phyloP scores from a whole-genome alignment of 2,113 vertebrate species.

The Pithys albifrons region DNA sequence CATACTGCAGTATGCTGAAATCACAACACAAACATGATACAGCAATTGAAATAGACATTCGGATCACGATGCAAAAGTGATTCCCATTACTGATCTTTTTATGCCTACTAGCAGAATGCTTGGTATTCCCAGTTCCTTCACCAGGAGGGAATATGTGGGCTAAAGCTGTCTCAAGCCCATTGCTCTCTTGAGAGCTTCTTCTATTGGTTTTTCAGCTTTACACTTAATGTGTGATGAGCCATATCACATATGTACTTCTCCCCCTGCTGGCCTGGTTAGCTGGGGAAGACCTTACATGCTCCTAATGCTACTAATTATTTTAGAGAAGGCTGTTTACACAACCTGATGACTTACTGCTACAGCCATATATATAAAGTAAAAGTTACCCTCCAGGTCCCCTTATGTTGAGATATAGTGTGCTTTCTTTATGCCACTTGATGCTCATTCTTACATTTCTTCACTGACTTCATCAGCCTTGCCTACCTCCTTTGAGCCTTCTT shows the following conservation, averaged over 20 bases:
- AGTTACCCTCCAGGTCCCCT: background rate
- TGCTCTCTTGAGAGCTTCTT: background rate
- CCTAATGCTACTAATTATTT: background rate
- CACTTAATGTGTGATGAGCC: background rate
- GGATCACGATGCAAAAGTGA: background rate
- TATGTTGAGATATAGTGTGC: background rate
- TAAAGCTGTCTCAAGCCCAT: background rate
- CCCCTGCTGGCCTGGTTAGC: background rate
- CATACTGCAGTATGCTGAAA: background rate
- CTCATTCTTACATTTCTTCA: background rate
- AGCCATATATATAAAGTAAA: background rate
- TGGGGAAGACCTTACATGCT: background rate
- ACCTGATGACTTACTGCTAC: background rate
- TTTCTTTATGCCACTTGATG: background rate
- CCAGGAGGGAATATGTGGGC: background rate
- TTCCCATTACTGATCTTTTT: background rate
- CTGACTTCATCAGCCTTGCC: background rate
- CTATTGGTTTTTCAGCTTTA: background rate
- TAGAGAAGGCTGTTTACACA: background rate
- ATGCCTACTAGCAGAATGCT: background rate
- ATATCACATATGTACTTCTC: rapidly evolving
- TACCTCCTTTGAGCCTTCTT: background rate
- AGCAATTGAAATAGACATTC: background rate
- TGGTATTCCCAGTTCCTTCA: background rate
- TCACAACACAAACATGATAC: background rate